phyloP scores from a whole-genome alignment of 2,797 vertebrate species.

The Cephalopachus bancanus region DNA sequence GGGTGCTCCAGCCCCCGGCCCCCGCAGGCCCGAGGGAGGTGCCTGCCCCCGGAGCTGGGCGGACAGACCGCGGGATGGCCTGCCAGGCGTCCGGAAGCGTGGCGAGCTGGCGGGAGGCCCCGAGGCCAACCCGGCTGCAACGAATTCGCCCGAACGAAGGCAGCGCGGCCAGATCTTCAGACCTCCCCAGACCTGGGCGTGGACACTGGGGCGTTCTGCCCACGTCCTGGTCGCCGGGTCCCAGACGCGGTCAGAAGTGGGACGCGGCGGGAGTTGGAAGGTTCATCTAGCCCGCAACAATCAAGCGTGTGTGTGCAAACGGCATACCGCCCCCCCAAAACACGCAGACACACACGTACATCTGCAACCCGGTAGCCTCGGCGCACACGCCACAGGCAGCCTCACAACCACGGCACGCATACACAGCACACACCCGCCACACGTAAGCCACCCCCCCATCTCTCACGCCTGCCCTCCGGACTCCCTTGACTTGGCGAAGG shows the following conservation, averaged over 20 bases:
- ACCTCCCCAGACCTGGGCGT: neutral
- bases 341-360: too few relatives aligned
- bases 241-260: neutral
- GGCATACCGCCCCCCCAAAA: rapidly evolving
- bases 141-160: conserved; percentile 62
- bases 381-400: neutral
- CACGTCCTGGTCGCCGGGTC: neutral
- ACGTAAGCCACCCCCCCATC: neutral
- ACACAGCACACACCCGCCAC: neutral
- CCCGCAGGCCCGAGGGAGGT: neutral
- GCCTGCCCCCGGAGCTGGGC: rapidly evolving
- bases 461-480: too few relatives aligned
- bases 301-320: neutral
- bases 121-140: conserved; percentile 62
- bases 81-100: neutral
- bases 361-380: neutral
- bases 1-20: too few relatives aligned
- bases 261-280: neutral
- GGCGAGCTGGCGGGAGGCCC: neutral
- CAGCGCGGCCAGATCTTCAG: neutral
- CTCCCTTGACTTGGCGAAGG: rapidly evolving
- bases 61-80: rapidly evolving
- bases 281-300: rapidly evolving
- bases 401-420: neutral
- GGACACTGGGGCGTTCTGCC: neutral